These are phyloP conservation scores for Ctenodactylus gundi DNA, from an alignment of 2,113 vertebrate genomes.

Conservation along the genomic window DNA sequence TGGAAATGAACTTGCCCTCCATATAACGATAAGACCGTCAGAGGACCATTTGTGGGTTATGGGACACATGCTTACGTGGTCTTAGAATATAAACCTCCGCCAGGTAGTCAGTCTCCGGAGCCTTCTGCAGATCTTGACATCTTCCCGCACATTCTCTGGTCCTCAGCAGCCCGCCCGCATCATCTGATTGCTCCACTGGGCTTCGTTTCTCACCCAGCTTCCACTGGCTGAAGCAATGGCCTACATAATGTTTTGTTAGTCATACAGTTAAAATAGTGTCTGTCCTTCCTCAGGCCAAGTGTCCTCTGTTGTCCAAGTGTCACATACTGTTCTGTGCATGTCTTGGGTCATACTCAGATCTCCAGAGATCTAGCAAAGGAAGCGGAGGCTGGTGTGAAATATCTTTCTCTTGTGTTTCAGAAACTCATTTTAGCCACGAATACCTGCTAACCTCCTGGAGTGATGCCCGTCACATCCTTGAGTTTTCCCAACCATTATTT, in stretches of 20 bases:
- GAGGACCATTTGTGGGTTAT: not conserved
- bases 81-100: not conserved
- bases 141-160: not conserved
- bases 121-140: not conserved
- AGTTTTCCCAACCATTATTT: slow-evolving; percentile 18
- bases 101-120: not conserved
- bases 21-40: slow-evolving; percentile 36
- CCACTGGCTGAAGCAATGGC: not conserved
- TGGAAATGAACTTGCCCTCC: slow-evolving; percentile 67
- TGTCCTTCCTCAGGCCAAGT: not conserved
- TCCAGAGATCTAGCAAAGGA: slow-evolving; percentile 38
- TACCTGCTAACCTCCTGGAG: slow-evolving; percentile 31
- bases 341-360: not conserved
- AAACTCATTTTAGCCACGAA: slow-evolving; percentile 38
- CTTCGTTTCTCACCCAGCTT: not conserved
- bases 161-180: not conserved
- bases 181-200: not conserved
- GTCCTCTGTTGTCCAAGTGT: slow-evolving; percentile 25
- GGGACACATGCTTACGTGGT: not conserved
- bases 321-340: not conserved
- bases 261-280: not conserved
- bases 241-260: not conserved
- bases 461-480: not conserved
- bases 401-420: slow-evolving; percentile 39
- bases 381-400: slow-evolving; percentile 47